phyloP scores from a whole-genome alignment of 2,888 invertebrate genomes.

The Drosophila formosana region DNA sequence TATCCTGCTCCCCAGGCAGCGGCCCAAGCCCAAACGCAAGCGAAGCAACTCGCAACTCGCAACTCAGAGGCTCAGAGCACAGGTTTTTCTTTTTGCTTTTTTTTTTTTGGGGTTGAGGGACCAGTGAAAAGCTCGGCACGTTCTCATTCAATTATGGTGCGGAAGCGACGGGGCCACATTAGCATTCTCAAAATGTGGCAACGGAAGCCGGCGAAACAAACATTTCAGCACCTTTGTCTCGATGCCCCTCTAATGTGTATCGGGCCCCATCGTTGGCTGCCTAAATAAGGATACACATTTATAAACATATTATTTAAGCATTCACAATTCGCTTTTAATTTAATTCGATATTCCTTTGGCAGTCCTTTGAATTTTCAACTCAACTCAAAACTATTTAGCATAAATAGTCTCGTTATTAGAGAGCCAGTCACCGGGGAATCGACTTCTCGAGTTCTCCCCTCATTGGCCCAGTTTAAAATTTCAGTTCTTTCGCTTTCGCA shows the following conservation, averaged over 20 bases:
- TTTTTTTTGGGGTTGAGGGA: conserved; percentile 2
- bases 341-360: conserved; percentile 54
- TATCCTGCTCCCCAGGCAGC: conserved; percentile 18
- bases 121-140: conserved; percentile 59
- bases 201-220: conserved; percentile 73
- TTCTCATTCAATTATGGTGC: conserved; percentile 77
- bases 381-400: conserved; percentile 72
- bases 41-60: too few relatives aligned
- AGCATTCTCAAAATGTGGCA: conserved; percentile 69
- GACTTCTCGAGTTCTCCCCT: conserved; percentile 10
- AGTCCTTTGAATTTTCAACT: conserved; percentile 10
- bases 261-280: neutral
- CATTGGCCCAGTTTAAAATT: conserved; percentile 43
- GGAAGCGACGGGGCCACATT: conserved; percentile 66
- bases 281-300: conserved; percentile 42
- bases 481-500: conserved; percentile 13
- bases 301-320: conserved; percentile 72
- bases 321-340: conserved; percentile 75
- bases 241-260: conserved; percentile 3
- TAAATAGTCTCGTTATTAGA: conserved; percentile 69
- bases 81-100: neutral
- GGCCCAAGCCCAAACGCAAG: neutral
- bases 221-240: conserved; percentile 68
- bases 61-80: conserved; percentile 1
- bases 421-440: conserved; percentile 55